Evolutionary conservation across 1,140 invertebrate species (phyloP).

Genomic region (Lepidurus packardi): DNA sequence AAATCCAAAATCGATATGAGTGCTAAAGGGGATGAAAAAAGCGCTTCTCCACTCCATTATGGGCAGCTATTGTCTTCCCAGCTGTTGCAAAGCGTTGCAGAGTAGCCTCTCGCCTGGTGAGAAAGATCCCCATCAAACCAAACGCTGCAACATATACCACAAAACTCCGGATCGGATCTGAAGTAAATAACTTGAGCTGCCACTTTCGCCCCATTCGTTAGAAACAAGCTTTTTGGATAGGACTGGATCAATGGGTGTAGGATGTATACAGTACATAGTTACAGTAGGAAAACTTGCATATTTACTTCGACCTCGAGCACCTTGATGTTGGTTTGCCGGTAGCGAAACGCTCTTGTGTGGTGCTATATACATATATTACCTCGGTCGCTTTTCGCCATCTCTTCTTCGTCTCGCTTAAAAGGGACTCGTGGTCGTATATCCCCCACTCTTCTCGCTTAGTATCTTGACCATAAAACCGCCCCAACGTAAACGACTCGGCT

Average conservation of each 20-base stretch:
- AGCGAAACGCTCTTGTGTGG: too few species aligned
- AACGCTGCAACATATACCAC: not conserved
- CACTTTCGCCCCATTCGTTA: constrained; percentile 11
- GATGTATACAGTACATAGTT: too few species aligned
- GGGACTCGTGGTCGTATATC: not conserved
- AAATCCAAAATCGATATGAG: constrained; percentile 9
- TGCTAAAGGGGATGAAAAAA: not conserved
- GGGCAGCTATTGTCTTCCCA: constrained; percentile 1
- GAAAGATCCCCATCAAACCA: not conserved
- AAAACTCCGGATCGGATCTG: not conserved
- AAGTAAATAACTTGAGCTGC: not conserved
- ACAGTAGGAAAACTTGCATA: too few species aligned
- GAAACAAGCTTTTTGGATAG: not conserved
- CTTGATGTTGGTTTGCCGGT: too few species aligned
- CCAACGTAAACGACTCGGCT: not conserved
- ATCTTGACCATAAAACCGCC: constrained; percentile 3
- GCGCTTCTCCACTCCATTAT: not conserved
- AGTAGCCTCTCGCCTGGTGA: not conserved
- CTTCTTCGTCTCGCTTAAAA: not conserved
- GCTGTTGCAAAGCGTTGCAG: constrained; percentile 15
- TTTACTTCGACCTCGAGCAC: too few species aligned
- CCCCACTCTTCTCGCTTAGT: constrained; percentile 1
- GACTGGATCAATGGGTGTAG: not conserved
- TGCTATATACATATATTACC: not conserved
- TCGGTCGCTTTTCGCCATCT: not conserved